Base-by-base conservation (phyloP, 2,797 vertebrate genomes). In the Hyperoplus immaculatus region DNA sequence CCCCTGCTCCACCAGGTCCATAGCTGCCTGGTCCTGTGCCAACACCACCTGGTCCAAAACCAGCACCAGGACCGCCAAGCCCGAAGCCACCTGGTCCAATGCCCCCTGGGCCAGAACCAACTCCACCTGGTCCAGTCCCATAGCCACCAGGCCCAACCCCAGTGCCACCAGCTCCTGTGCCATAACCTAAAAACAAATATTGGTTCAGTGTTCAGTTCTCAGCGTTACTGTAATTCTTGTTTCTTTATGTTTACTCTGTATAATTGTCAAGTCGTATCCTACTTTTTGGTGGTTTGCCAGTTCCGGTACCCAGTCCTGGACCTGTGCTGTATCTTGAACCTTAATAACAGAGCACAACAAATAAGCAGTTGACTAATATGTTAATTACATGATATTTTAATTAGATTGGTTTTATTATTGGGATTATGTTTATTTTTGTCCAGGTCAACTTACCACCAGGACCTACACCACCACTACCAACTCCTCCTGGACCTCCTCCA, bases 261-360 rank as follows among this genome's bases (percentile, higher is more conserved):
- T 58, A 21, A 76, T 6, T 78, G 5, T 58, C 3, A 42, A 13
- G 38, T 75, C 7, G 55, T 54, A 8, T 80, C 87, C 36, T 94
- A 95, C 94, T 84, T 94, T 95, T 95, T 50, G 81, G 45, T 83
- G 91, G 88, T 91, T 95, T 95, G 16, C 89, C 80, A 56, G 61
- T 57, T 4, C 85, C 90, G 1, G 87, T 69, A 50, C 89, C 88
- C 55, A 82, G 60, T 82, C 89, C 88, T n/a, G 39, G 18, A 66
- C 84, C 77, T 36, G 81, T 49, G n/a, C 84, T 80, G 72, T 90
- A 93, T 83, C 92, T 92, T 83, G 90, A 82, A 70, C 91, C 93
- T 94, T 59, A 36, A 87, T 51, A 72, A 81, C 3, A 66, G 8
- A 77, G 16, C 7, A 79, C 18, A 60, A 16, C 21, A 46, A 6